A percentile compares a stretch with the other conserved stretches of the same genome.
phyloP scores from a whole-genome alignment of 1,140 invertebrate species.

The Trachelipus rathkii region DNA sequence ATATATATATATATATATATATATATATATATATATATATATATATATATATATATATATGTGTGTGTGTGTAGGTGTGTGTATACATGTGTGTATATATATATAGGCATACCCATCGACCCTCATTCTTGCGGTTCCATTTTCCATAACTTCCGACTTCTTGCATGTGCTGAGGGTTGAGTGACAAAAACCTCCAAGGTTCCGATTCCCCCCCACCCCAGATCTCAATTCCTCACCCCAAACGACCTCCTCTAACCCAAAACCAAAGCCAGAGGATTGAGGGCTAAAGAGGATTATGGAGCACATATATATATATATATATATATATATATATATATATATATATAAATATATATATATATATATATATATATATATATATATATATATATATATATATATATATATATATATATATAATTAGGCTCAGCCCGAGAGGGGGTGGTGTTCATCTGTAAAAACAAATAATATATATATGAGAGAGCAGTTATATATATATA shows the following conservation, averaged over 20 bases:
- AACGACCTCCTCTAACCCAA: too few relatives aligned
- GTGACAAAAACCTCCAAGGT: background rate
- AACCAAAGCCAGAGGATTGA: too few relatives aligned
- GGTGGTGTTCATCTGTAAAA: too few relatives aligned
- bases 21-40: background rate
- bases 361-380: too few relatives aligned
- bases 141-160: slow-evolving; percentile 4
- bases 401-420: too few relatives aligned
- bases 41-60: background rate
- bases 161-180: background rate
- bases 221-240: too few relatives aligned
- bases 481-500: too few relatives aligned
- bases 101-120: background rate
- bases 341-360: too few relatives aligned
- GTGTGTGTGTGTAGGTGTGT: background rate
- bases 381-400: too few relatives aligned
- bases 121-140: background rate
- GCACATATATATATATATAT: slow-evolving; percentile 10
- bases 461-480: too few relatives aligned
- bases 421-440: too few relatives aligned
- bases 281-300: too few relatives aligned
- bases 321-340: background rate
- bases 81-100: background rate
- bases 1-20: slow-evolving; percentile 15
- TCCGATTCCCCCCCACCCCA: background rate